These are phyloP conservation scores for Callospermophilus lateralis DNA, from an alignment of 2,113 vertebrate genomes.

Conservation along the genomic window DNA sequence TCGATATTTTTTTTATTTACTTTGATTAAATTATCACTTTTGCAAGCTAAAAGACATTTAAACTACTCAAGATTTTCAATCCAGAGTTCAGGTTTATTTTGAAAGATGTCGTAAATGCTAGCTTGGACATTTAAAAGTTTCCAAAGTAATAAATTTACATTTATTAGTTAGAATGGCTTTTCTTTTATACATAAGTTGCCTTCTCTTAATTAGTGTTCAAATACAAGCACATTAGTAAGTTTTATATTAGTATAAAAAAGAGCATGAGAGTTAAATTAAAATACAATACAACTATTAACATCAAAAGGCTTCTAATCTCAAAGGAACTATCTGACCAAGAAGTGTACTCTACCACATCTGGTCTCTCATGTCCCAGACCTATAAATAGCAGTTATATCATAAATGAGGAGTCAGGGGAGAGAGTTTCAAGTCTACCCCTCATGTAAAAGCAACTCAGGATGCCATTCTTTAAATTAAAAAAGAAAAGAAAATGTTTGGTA, in stretches of 20 bases:
- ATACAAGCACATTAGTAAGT: background rate
- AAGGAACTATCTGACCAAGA: background rate
- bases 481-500: background rate
- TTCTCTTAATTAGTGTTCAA: background rate
- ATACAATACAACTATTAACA: background rate
- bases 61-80: background rate
- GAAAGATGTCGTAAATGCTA: background rate
- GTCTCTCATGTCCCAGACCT: background rate
- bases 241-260: background rate
- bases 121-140: background rate
- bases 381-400: background rate
- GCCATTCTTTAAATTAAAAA: background rate
- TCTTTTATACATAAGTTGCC: background rate
- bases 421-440: background rate
- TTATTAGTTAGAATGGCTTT: background rate
- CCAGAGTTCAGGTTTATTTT: conserved; percentile 47
- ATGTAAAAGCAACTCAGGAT: conserved; percentile 31
- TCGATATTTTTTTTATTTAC: background rate
- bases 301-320: background rate
- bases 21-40: conserved; percentile 14
- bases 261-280: background rate
- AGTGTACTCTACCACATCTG: background rate
- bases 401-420: background rate
- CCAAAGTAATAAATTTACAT: background rate
- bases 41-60: background rate